A percentile compares a stretch with the other conserved stretches of the same genome.
These are phyloP conservation scores for Drosophila persimilis DNA, from an alignment of 1,140 invertebrate species.

Conservation along the genomic window DNA sequence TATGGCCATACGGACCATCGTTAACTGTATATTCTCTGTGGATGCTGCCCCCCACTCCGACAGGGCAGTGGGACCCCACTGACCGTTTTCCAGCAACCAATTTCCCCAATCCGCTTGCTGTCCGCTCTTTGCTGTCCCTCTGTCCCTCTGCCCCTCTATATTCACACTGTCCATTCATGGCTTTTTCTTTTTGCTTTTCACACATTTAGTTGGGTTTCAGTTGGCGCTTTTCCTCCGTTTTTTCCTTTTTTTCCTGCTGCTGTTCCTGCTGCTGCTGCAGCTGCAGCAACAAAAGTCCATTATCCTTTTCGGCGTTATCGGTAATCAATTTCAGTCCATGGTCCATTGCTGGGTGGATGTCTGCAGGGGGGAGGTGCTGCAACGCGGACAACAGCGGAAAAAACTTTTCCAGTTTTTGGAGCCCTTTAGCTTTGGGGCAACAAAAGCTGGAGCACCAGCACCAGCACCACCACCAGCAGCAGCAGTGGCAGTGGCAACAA, in stretches of 20 bases:
- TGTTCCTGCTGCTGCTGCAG: slow-evolving; percentile 15
- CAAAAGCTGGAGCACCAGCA: slow-evolving; percentile 41
- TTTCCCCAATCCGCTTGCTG: slow-evolving; percentile 51
- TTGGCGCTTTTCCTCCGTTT: slow-evolving; percentile 21
- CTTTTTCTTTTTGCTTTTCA: slow-evolving; percentile 39
- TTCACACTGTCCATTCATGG: slow-evolving; percentile 3
- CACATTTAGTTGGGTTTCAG: slow-evolving; percentile 50
- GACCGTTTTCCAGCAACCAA: slow-evolving; percentile 30
- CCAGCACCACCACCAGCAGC: slow-evolving; percentile 1
- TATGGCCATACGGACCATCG: slow-evolving; percentile 36
- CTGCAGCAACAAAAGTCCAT: slow-evolving; percentile 76
- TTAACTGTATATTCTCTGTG: slow-evolving; percentile 35
- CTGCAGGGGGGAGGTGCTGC: slow-evolving; percentile 10
- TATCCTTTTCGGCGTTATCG: slow-evolving; percentile 77
- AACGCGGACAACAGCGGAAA: slow-evolving; percentile 5
- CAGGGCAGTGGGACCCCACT: not conserved
- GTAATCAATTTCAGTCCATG: slow-evolving; percentile 74
- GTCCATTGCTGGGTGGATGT: slow-evolving; percentile 21
- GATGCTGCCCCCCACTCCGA: slow-evolving; percentile 1
- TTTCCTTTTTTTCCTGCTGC: not conserved
- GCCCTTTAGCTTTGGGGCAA: slow-evolving; percentile 45
- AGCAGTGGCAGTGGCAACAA: slow-evolving; percentile 33
- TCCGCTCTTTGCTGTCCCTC: slow-evolving; percentile 34
- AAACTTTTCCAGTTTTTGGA: slow-evolving; percentile 41
- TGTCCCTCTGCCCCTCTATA: slow-evolving; percentile 8